phyloP scores from a whole-genome alignment of 2,888 invertebrate genomes.

The Orchestes rusci region DNA sequence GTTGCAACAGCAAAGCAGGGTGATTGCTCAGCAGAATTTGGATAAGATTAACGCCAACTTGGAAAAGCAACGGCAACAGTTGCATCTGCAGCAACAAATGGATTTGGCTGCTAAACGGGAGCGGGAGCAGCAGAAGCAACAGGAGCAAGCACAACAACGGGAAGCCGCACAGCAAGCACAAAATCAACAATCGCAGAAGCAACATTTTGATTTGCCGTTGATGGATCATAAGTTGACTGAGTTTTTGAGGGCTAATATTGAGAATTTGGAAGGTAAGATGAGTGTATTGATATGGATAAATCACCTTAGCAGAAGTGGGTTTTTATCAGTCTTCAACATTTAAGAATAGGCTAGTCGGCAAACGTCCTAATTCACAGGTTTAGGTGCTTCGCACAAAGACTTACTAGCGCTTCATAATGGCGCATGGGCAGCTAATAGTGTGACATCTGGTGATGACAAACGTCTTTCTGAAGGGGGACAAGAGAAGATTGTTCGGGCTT shows the following conservation, averaged over 20 bases:
- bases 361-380: slow-evolving; percentile 31
- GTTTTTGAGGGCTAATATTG: slow-evolving; percentile 64
- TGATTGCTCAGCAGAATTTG: slow-evolving; percentile 52
- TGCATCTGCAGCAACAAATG: slow-evolving; percentile 41
- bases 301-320: too few species aligned
- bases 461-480: slow-evolving; percentile 54
- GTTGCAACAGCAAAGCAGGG: slow-evolving; percentile 59
- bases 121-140: slow-evolving; percentile 37
- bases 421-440: slow-evolving; percentile 47
- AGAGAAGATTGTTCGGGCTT: slow-evolving; percentile 79
- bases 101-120: slow-evolving; percentile 38
- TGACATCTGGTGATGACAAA: slow-evolving; percentile 37
- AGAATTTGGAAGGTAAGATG: slow-evolving; percentile 56
- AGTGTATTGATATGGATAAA: neutral
- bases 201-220: slow-evolving; percentile 42
- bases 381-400: slow-evolving; percentile 52
- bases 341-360: too few species aligned
- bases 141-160: slow-evolving; percentile 38
- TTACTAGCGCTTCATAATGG: slow-evolving; percentile 61
- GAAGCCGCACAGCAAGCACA: slow-evolving; percentile 40
- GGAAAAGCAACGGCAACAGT: slow-evolving; percentile 49
- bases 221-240: slow-evolving; percentile 64
- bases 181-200: slow-evolving; percentile 36
- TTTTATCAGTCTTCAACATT: too few species aligned
- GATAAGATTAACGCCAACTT: slow-evolving; percentile 53